Evolutionary conservation across 2,888 invertebrate genomes (phyloP).

Genomic region (Zygaena filipendulae): DNA sequence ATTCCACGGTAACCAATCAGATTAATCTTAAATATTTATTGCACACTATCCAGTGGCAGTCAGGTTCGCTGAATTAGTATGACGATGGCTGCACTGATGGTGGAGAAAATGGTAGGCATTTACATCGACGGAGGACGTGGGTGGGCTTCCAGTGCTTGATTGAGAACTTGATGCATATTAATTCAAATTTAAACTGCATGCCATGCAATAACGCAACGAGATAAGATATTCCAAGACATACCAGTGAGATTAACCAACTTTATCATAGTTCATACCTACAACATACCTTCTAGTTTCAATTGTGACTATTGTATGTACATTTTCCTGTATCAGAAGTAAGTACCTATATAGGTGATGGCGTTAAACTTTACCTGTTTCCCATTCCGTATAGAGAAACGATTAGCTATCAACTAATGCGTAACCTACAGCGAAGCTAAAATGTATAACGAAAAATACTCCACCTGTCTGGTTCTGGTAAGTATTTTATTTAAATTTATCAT

Average conservation of each 20-base stretch:
- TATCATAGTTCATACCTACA: too few relatives aligned
- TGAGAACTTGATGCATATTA: slow-evolving; percentile 58
- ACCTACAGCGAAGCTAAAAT: slow-evolving; percentile 64
- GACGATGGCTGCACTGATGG: slow-evolving; percentile 57
- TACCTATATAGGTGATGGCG: too few relatives aligned
- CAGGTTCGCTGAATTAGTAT: slow-evolving; percentile 59
- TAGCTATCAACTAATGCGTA: slow-evolving; percentile 58
- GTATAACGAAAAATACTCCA: slow-evolving; percentile 45
- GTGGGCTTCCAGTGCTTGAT: slow-evolving; percentile 53
- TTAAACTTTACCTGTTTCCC: slow-evolving; percentile 25
- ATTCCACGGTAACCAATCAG: slow-evolving; percentile 55
- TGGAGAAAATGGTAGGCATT: slow-evolving; percentile 50
- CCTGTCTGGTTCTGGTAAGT: slow-evolving; percentile 69
- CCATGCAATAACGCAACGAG: too few relatives aligned
- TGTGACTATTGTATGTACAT: too few relatives aligned
- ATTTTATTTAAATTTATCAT: slow-evolving; percentile 66
- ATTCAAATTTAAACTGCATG: too few relatives aligned
- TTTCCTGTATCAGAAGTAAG: too few relatives aligned
- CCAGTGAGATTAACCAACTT: too few relatives aligned
- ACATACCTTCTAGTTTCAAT: too few relatives aligned
- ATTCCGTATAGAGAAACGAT: slow-evolving; percentile 53
- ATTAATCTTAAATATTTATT: slow-evolving; percentile 69
- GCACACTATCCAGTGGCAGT: slow-evolving; percentile 54
- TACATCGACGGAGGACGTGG: slow-evolving; percentile 43
- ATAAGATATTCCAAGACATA: too few relatives aligned